Conservation (phyloP, 2,797 vertebrate genomes). For the Bradypus variegatus region DNA sequence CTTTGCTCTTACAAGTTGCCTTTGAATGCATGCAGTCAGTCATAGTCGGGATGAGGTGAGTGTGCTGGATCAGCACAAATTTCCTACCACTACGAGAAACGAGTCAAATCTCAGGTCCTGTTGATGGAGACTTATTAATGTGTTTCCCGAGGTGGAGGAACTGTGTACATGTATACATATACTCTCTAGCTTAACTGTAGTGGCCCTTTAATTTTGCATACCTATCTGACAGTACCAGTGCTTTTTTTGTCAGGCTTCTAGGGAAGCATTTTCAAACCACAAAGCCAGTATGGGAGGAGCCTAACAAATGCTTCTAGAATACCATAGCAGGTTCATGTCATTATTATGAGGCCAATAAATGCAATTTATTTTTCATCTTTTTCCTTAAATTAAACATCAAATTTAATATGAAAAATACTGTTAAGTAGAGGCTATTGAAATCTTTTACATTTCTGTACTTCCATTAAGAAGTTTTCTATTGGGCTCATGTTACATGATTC, state of each 20-base stretch:
- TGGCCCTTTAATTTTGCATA: constrained; percentile 19
- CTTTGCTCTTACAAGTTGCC: not conserved
- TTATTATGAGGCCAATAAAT: not conserved
- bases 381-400: constrained; percentile 25
- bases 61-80: constrained; percentile 38
- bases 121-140: not conserved
- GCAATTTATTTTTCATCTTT: constrained; percentile 2
- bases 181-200: not conserved
- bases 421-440: not conserved
- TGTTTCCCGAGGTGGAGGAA: not conserved
- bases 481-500: not conserved
- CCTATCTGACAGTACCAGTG: not conserved
- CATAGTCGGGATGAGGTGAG: constrained; percentile 1
- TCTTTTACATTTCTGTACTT: not conserved
- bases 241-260: not conserved
- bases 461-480: not conserved
- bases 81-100: not conserved
- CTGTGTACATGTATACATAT: not conserved
- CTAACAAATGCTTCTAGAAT: constrained; percentile 11
- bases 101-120: not conserved
- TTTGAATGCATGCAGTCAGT: not conserved
- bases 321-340: not conserved
- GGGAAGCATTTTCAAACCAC: constrained; percentile 20
- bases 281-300: not conserved
- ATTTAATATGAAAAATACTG: constrained; percentile 21